phyloP scores from a whole-genome alignment of 2,797 vertebrate genomes.

The Sebastes miniatus region DNA sequence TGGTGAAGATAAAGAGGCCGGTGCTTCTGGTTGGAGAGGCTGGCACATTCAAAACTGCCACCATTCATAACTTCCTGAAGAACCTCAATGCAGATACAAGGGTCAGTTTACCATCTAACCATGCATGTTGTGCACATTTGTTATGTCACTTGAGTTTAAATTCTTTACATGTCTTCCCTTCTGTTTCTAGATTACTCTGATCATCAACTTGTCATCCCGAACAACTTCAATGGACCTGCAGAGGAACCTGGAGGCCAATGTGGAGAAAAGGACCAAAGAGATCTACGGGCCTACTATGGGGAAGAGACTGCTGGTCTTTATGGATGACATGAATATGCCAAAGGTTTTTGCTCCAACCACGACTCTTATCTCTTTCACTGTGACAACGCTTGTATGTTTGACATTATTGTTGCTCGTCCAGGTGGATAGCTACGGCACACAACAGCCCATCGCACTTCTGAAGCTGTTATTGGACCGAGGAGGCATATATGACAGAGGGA shows the following conservation, averaged over 20 bases:
- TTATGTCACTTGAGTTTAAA: neutral
- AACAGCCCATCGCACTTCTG: constrained; percentile 94
- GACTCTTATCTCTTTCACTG: neutral
- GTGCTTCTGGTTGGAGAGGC: constrained; percentile 94
- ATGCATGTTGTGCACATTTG: neutral
- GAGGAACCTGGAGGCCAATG: constrained; percentile 92
- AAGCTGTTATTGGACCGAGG: constrained; percentile 93
- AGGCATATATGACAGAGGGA: constrained; percentile 91
- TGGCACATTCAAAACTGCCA: constrained; percentile 96
- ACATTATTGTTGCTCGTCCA: constrained; percentile 54
- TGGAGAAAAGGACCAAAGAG: constrained; percentile 95
- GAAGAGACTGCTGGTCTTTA: constrained; percentile 93
- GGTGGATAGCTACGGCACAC: constrained; percentile 96
- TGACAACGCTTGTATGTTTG: neutral
- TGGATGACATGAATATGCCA: constrained; percentile 99
- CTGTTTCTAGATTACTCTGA: constrained; percentile 84
- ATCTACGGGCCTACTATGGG: constrained; percentile 92
- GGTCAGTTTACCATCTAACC: constrained; percentile 72
- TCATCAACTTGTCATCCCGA: constrained; percentile 94
- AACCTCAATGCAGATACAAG: constrained; percentile 81
- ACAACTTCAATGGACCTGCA: constrained; percentile 97
- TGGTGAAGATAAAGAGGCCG: constrained; percentile 89
- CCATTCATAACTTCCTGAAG: constrained; percentile 91
- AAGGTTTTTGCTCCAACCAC: constrained; percentile 76
- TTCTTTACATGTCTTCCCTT: neutral